These are phyloP conservation scores for Cancer borealis DNA, from an alignment of 2,888 invertebrate species.

Conservation along the genomic window DNA sequence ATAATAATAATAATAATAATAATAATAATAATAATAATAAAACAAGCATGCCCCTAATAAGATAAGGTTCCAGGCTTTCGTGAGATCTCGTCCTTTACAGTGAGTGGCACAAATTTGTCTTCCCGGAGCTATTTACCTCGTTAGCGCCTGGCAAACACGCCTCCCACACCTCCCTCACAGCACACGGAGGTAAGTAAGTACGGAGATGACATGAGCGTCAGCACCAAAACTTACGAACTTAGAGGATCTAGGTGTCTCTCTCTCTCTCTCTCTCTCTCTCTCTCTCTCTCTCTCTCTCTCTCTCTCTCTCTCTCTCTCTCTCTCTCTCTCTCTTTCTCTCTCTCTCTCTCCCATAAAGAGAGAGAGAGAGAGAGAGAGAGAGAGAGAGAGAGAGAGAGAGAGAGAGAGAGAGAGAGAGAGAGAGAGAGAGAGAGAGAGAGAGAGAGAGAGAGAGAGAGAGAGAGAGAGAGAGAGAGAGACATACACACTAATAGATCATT, in stretches of 20 bases:
- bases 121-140: conserved; percentile 6
- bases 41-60: neutral
- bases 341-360: neutral
- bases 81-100: neutral
- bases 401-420: conserved; percentile 20
- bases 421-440: conserved; percentile 20
- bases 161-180: neutral
- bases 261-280: conserved; percentile 12
- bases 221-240: neutral
- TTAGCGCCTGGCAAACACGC: neutral
- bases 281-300: conserved; percentile 20
- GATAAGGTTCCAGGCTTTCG: neutral
- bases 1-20: neutral
- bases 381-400: conserved; percentile 8
- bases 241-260: neutral
- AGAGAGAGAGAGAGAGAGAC: neutral
- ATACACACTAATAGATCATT: neutral
- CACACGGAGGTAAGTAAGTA: neutral
- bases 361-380: neutral
- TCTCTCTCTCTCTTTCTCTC: neutral
- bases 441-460: conserved; percentile 20
- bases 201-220: neutral
- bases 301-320: conserved; percentile 10
- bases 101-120: conserved; percentile 21
- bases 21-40: neutral